Evolutionary conservation across 2,888 invertebrate genomes (phyloP), one percentile per base, ranked within the genome.

Genomic region (Yponomeuta cagnagella): DNA sequence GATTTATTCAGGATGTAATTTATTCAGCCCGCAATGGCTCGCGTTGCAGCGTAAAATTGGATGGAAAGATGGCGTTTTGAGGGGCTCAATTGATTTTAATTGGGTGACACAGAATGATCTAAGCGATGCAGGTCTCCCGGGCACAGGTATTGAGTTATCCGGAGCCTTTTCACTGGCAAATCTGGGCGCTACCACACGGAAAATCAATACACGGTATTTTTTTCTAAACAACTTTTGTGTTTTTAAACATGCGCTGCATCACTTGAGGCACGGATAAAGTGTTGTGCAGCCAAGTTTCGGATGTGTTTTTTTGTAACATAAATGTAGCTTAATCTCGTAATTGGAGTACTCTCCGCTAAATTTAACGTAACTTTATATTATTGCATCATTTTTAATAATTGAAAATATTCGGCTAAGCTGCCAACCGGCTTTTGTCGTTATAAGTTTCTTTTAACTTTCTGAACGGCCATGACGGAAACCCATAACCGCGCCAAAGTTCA

Each of bases 151-250:
- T 15, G 68, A 43, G 52, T 48, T 68, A 30, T 52, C 48, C 5
- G 68, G 37, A 63, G 37, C 58, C n/a, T 37, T 69, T 69, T 69
- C 37, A 43, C n/a, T n/a, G 52, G 72, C 71, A 73, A 72, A 73
- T 70, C 73, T 72, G 72, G 72, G 71, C 68, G 76, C 78, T 78
- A 8, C 43, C 9, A 81, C 79, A 79, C 75, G 84, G 68, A 90
- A 91, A 91, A 91, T 91, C 90, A 89, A 91, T 91, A 91, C 86
- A 86, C 3, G 76, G 78, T 75, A 72, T 81, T 88, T 88, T 84
- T 86, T 84, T 81, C 82, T 86, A 86, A 82, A 87, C 84, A 86
- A 82, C 81, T 79, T 78, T 77, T 33, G 31, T 31, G 63, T 30
- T 68, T 52, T 52, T 68, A 68, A 68, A n/a, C 10, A 15, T 58